phyloP scores from a whole-genome alignment of 2,113 vertebrate genomes.

The Genyomyrus donnyi region DNA sequence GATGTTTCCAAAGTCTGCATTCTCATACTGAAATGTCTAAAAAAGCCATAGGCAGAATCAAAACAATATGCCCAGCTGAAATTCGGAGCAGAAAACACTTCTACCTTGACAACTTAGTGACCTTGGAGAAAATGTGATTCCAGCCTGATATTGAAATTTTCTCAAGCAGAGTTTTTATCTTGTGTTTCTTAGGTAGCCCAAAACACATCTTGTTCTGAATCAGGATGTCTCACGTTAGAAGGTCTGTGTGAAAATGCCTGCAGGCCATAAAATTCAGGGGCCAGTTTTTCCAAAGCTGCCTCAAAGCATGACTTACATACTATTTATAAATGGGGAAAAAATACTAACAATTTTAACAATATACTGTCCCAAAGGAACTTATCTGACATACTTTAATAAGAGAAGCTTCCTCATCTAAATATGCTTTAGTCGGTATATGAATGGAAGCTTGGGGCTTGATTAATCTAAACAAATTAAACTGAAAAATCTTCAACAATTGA shows the following conservation, averaged over 20 bases:
- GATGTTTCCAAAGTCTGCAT: conserved; percentile 35
- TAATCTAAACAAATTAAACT: not conserved
- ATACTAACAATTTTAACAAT: not conserved
- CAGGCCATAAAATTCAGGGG: not conserved
- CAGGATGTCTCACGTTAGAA: not conserved
- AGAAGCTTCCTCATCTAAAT: not conserved
- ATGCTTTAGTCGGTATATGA: not conserved
- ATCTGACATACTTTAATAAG: conserved; percentile 5
- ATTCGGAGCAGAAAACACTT: not conserved
- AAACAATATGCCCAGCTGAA: not conserved
- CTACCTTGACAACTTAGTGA: not conserved
- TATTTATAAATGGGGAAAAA: not conserved
- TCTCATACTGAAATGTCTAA: conserved; percentile 35
- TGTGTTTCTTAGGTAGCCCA: not conserved
- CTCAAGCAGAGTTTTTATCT: not conserved
- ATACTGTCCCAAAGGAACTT: not conserved
- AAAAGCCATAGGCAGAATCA: not conserved
- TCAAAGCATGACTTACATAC: not conserved
- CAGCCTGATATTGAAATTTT: not conserved
- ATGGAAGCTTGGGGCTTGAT: not conserved
- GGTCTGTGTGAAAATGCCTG: not conserved
- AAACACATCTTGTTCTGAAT: not conserved
- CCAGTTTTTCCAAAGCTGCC: not conserved
- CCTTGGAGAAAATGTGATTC: not conserved
- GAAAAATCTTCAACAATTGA: not conserved